These are phyloP conservation scores for Poeciliopsis retropinna DNA, from an alignment of 2,113 vertebrate genomes.

Conservation along the genomic window DNA sequence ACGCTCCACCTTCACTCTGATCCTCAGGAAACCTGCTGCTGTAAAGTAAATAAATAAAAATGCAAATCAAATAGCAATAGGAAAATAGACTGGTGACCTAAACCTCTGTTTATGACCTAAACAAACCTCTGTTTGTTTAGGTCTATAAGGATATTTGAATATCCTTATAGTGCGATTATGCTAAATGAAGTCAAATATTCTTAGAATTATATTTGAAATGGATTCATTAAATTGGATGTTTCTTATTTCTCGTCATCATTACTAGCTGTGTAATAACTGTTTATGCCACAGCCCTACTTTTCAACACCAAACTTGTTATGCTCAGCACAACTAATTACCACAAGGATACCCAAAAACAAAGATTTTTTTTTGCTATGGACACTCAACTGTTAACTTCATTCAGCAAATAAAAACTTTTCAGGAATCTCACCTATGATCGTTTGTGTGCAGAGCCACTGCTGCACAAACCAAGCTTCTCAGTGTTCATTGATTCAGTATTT, in stretches of 20 bases:
- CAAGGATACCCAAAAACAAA: background rate
- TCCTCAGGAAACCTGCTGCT: no score
- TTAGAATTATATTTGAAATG: no score
- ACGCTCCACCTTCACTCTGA: no score
- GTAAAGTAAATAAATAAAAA: background rate
- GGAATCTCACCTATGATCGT: background rate
- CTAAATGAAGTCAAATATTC: background rate
- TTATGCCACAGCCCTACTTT: background rate
- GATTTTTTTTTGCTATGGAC: background rate
- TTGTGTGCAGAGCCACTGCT: background rate
- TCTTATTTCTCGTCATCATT: no score
- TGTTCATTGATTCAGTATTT: conserved; percentile 45
- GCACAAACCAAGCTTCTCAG: conserved; percentile 12
- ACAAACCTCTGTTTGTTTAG: no score
- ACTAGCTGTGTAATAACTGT: no score
- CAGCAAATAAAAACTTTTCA: background rate
- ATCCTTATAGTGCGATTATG: background rate
- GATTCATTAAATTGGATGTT: no score
- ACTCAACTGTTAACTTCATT: background rate
- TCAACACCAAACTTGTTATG: background rate
- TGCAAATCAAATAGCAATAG: background rate
- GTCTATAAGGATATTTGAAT: no score
- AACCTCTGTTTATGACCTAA: no score
- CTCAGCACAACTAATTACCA: background rate
- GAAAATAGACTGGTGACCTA: background rate